phyloP scores from a whole-genome alignment of 2,888 invertebrate species.

The Drosophila sordidula region DNA sequence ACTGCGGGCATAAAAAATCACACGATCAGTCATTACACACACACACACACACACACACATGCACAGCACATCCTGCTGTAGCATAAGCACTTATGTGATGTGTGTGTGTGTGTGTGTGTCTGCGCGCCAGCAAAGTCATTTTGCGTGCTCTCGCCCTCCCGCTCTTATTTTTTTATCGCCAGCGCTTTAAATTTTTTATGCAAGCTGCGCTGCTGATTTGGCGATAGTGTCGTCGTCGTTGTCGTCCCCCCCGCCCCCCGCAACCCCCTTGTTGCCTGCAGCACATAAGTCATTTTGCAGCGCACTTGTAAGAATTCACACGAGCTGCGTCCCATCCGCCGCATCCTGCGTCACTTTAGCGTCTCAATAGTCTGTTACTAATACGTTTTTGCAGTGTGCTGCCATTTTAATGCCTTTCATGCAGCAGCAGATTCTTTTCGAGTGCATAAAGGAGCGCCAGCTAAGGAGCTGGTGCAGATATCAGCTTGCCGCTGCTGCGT shows the following conservation, averaged over 20 bases:
- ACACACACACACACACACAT: constrained; percentile 40
- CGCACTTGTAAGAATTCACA: constrained; percentile 78
- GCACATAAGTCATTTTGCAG: constrained; percentile 78
- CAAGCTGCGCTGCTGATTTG: constrained; percentile 77
- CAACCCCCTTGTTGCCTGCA: constrained; percentile 56
- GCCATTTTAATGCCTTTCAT: constrained; percentile 78
- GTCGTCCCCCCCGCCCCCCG: constrained; percentile 1
- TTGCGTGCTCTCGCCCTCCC: constrained; percentile 38
- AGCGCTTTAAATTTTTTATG: constrained; percentile 73
- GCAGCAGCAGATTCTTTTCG: constrained; percentile 70
- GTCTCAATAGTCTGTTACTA: constrained; percentile 80
- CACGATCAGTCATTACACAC: constrained; percentile 79
- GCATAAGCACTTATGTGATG: constrained; percentile 71
- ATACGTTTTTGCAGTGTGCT: constrained; percentile 68
- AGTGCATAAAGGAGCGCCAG: constrained; percentile 71
- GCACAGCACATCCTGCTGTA: constrained; percentile 45
- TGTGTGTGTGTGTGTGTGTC: constrained; percentile 26
- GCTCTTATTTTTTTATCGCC: constrained; percentile 63
- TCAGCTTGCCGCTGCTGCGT: constrained; percentile 51
- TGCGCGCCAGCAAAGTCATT: constrained; percentile 66
- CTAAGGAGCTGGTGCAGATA: constrained; percentile 55
- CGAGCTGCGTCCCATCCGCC: constrained; percentile 58
- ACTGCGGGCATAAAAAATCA: constrained; percentile 79
- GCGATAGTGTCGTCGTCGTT: constrained; percentile 73
- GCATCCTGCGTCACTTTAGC: constrained; percentile 64